These are phyloP conservation scores for Chroicocephalus ridibundus DNA, from an alignment of 2,113 vertebrate species.

Conservation along the genomic window DNA sequence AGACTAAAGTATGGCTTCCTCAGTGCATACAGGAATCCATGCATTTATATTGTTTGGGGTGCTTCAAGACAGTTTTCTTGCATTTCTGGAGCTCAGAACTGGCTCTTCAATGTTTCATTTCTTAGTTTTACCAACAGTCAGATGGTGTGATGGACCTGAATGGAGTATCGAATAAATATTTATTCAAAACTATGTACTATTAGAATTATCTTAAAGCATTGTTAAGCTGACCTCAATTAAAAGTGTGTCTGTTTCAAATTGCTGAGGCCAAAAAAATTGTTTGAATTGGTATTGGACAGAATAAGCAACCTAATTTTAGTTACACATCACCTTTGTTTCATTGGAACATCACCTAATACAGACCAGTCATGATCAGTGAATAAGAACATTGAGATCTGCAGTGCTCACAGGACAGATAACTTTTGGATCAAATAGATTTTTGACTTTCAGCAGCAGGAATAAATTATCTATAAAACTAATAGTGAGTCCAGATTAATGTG, in stretches of 20 bases:
- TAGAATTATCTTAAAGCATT: neutral
- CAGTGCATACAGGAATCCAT: neutral
- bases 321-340: neutral
- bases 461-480: neutral
- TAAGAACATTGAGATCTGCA: neutral
- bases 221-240: neutral
- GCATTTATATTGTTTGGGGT: neutral
- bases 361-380: neutral
- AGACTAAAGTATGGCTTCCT: neutral
- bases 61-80: neutral
- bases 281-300: neutral
- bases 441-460: neutral
- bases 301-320: neutral
- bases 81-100: neutral
- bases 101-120: neutral
- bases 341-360: fast-evolving
- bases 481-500: neutral
- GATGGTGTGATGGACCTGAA: fast-evolving
- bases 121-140: neutral
- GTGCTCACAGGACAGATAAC: neutral
- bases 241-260: neutral
- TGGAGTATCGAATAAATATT: neutral
- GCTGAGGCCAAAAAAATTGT: neutral
- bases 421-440: neutral
- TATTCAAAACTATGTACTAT: neutral